Base-by-base conservation (phyloP, 2,113 vertebrate species). In the Chionis minor region DNA sequence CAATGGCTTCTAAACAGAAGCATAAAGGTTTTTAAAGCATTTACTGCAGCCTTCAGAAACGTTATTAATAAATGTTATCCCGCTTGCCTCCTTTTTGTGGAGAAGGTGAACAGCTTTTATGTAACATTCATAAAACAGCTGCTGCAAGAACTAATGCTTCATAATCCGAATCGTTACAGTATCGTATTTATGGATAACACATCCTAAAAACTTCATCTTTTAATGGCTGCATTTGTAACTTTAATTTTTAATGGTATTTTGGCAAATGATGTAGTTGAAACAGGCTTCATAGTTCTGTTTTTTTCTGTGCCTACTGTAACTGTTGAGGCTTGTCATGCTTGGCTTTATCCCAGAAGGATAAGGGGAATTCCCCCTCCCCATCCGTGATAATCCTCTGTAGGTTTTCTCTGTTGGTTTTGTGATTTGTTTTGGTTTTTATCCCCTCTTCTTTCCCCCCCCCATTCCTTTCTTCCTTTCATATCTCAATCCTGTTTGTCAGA, bases 51-150 rank as follows among this genome's bases (percentile, higher is more conserved):
- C 54, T 82, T 91, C 67, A 90, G 71, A 38, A 35, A 56, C 8
- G 12, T 77, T 88, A 77, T 51, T 80, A 80, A 80, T 73, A 24
- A 66, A 82, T 42, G 42, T 80, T 83, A 92, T 90, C 35, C 62
- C 33, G 85, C 27, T 81, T 86, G 20, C 11, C 40, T 93, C 61
- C 35, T 61, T 79, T 90, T 67, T 61, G 38, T 65, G 47, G 47
- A 40, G 66, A 96, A 91, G 67, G 87, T 94, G 84, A 97, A 93
- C 33, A 49, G 88, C 66, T 95, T 88, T 92, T 94, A 95, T 81
- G 55, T 95, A 96, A 93, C 91, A 65, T 38, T 58, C 38, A 73
- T 88, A 77, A 52, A 95, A 73, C 74, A 96, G 93, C 87, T 92
- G 88, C 63, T 92, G 74, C 55, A 88, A 92, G 54, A 93, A 69